phyloP scores from a whole-genome alignment of 2,888 invertebrate genomes.

The Ecdyonurus torrentis region DNA sequence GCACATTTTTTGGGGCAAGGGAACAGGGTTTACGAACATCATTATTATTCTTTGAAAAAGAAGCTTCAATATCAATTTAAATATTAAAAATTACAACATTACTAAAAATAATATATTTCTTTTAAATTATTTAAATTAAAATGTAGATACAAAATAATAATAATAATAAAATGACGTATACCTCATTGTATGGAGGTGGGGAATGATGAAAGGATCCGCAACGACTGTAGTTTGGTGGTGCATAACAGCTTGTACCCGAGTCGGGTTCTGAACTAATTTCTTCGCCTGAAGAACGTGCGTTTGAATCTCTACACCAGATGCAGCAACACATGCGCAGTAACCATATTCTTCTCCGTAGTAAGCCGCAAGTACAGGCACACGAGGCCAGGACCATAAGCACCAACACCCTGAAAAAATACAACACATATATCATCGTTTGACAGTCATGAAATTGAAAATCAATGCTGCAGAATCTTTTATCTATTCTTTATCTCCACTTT shows the following conservation, averaged over 20 bases:
- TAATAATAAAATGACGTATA: constrained; percentile 26
- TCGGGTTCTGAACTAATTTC: constrained; percentile 55
- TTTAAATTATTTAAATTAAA: not conserved
- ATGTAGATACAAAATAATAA: not conserved
- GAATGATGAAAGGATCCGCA: constrained; percentile 69
- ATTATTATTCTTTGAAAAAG: not conserved
- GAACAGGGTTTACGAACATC: no score
- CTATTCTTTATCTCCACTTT: no score
- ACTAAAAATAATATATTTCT: not conserved
- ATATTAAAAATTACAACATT: not conserved
- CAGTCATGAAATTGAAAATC: no score
- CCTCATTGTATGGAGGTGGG: constrained; percentile 74
- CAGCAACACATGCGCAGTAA: constrained; percentile 8
- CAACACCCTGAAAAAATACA: constrained; percentile 42
- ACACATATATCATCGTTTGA: no score
- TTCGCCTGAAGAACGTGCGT: constrained; percentile 32
- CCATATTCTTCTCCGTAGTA: constrained; percentile 36
- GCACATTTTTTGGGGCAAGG: no score
- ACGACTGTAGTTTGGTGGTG: constrained; percentile 68
- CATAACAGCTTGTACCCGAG: constrained; percentile 63
- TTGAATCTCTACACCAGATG: constrained; percentile 22
- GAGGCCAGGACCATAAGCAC: constrained; percentile 51
- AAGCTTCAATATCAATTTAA: constrained; percentile 3
- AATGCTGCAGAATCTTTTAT: no score
- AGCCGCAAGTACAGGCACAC: constrained; percentile 48